Evolutionary conservation across 2,113 vertebrate genomes (phyloP).

Genomic region (Oreocharis arfaki): DNA sequence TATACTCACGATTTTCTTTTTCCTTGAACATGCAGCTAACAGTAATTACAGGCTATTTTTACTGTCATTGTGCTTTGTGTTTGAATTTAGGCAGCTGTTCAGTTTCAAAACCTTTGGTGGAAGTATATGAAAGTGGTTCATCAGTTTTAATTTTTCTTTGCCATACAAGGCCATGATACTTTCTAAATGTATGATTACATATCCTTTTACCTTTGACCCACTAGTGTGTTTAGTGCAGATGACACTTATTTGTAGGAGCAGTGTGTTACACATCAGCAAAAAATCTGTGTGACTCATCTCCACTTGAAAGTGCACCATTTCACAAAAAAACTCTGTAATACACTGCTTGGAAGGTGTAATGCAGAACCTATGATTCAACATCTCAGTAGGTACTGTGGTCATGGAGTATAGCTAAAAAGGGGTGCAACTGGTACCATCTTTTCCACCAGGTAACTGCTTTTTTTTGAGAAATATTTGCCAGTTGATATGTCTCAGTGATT

Average conservation of each 20-base stretch:
- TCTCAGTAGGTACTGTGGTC: neutral
- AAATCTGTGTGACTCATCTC: neutral
- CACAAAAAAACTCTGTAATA: neutral
- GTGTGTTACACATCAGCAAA: neutral
- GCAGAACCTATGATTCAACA: neutral
- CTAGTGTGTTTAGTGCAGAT: neutral
- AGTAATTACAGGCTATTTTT: neutral
- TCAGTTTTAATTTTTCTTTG: neutral
- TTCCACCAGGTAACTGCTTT: neutral
- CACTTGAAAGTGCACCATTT: neutral
- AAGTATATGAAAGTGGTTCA: neutral
- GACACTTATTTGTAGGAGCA: neutral
- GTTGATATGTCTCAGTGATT: neutral
- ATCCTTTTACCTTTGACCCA: neutral
- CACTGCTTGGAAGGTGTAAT: neutral
- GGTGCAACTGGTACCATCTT: neutral
- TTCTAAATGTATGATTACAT: neutral
- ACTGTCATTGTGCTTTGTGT: neutral
- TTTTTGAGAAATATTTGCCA: neutral
- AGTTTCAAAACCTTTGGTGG: neutral
- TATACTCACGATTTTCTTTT: neutral
- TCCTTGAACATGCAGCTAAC: neutral
- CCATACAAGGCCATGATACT: neutral
- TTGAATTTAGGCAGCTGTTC: neutral
- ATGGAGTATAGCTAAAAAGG: neutral